These are phyloP conservation scores for Ramazzottius varieornatus DNA, from an alignment of 2,888 invertebrate species.

Conservation along the genomic window DNA sequence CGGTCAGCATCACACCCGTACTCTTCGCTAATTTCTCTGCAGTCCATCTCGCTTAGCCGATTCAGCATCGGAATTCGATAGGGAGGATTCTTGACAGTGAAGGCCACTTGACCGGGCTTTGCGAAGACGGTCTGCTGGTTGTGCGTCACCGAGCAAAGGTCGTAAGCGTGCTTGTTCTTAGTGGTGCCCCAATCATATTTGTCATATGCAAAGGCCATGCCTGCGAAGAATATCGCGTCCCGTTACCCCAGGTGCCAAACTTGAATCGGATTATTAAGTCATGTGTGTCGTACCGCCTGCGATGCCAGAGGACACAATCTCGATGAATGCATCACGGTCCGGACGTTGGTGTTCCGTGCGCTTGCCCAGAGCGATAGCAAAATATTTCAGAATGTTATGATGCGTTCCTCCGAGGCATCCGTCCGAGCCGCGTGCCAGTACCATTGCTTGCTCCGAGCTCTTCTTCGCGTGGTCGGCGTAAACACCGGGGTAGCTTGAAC, in stretches of 20 bases:
- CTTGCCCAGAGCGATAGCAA: background rate
- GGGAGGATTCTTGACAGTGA: background rate
- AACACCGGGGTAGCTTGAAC: background rate
- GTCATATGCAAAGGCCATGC: background rate
- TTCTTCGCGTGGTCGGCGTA: background rate
- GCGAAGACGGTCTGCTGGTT: background rate
- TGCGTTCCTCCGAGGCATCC: background rate
- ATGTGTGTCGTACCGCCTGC: background rate
- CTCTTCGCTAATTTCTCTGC: background rate
- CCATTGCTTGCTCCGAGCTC: background rate
- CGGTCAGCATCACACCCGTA: background rate
- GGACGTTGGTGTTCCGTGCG: conserved; percentile 1
- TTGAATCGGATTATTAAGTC: background rate
- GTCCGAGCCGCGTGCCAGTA: background rate
- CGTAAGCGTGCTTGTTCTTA: background rate
- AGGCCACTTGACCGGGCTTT: background rate
- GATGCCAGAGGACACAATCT: background rate
- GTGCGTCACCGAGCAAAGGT: background rate
- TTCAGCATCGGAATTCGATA: background rate
- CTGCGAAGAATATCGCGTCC: background rate
- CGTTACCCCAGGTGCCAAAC: background rate
- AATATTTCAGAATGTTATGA: background rate
- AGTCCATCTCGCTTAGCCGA: background rate
- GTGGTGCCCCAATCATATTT: background rate
- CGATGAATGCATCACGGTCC: background rate